Evolutionary conservation across 2,797 vertebrate genomes (phyloP).

Genomic region (Ptychadena robeensis): DNA sequence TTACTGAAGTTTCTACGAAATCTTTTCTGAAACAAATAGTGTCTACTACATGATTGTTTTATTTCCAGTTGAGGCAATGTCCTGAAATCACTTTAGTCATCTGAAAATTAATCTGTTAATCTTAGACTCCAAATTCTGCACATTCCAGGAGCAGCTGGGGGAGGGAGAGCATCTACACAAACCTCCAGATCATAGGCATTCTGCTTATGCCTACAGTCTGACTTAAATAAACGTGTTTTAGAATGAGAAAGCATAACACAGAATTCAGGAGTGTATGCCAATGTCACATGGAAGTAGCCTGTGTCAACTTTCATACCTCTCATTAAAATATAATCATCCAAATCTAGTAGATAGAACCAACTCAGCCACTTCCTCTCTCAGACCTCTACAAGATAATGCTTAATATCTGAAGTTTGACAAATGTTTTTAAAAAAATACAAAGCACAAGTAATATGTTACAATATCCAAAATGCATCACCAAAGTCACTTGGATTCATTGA

Average conservation of each 20-base stretch:
- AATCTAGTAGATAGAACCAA: neutral
- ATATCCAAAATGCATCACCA: no score
- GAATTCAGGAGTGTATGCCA: no score
- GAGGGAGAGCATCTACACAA: slow-evolving; percentile 29
- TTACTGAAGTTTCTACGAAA: neutral
- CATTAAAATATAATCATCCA: neutral
- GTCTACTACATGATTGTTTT: neutral
- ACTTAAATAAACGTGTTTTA: neutral
- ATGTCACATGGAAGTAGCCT: neutral
- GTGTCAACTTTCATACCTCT: neutral
- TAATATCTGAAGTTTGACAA: neutral
- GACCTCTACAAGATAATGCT: neutral
- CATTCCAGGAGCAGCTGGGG: slow-evolving; percentile 55
- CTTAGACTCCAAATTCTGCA: slow-evolving; percentile 63
- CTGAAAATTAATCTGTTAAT: slow-evolving; percentile 65
- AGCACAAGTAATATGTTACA: no score
- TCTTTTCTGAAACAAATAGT: slow-evolving; percentile 5
- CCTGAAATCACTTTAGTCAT: slow-evolving; percentile 54
- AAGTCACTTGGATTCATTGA: no score
- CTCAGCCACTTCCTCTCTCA: neutral
- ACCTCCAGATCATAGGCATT: neutral
- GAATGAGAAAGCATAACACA: neutral
- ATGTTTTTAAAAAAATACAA: no score
- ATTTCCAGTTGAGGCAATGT: slow-evolving; percentile 30
- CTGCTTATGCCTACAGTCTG: neutral